Conservation (phyloP, 2,888 invertebrate genomes). For the Hetaerina titia region DNA sequence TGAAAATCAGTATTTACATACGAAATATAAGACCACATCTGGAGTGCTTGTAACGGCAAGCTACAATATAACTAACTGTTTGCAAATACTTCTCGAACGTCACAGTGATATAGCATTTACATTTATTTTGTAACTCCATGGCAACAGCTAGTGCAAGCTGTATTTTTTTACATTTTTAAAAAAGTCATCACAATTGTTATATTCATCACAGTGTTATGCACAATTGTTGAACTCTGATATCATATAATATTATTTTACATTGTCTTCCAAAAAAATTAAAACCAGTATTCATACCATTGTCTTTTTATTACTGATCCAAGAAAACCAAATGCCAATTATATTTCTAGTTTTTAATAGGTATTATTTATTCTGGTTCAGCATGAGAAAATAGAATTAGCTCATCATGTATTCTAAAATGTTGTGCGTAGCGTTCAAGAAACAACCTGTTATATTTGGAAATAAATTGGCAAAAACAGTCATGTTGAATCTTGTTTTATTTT, state of each 20-base stretch:
- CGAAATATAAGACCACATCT: neutral
- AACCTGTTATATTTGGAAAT: constrained; percentile 27
- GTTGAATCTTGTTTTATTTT: neutral
- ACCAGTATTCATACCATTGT: neutral
- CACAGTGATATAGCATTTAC: neutral
- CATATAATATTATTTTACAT: constrained; percentile 36
- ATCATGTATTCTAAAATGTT: neutral
- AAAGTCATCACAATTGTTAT: constrained; percentile 17
- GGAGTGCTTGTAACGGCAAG: neutral
- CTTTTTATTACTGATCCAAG: neutral
- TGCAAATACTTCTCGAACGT: neutral
- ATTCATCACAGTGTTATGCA: neutral
- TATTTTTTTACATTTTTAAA: constrained; percentile 25
- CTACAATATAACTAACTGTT: neutral
- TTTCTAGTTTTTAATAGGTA: neutral
- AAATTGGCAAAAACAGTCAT: neutral
- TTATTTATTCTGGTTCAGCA: constrained; percentile 19
- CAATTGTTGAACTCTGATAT: neutral
- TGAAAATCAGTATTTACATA: neutral
- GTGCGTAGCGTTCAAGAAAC: neutral
- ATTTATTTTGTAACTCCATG: neutral
- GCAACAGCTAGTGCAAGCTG: neutral
- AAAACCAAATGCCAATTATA: neutral
- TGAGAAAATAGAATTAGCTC: neutral
- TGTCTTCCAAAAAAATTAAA: constrained; percentile 54